A percentile compares a stretch with the other conserved stretches of the same genome.
These are phyloP conservation scores for Promerops cafer DNA, from an alignment of 2,113 vertebrate genomes.

Conservation along the genomic window DNA sequence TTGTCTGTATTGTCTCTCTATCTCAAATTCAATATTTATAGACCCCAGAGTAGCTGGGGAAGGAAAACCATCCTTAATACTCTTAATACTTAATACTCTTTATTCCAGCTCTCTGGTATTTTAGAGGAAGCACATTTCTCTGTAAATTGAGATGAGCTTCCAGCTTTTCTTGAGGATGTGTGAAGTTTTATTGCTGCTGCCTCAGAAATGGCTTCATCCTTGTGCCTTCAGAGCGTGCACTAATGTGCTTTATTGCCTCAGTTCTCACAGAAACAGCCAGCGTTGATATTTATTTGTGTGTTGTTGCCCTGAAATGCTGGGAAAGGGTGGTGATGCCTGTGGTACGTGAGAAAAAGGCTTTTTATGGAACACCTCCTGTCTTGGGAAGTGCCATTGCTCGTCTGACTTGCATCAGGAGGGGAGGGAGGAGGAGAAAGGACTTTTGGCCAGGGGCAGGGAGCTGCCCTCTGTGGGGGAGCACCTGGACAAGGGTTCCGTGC, in stretches of 20 bases:
- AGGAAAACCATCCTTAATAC: neutral
- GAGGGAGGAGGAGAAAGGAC: neutral
- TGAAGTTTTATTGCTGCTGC: neutral
- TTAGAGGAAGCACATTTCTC: neutral
- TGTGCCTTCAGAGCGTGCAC: neutral
- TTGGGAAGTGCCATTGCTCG: neutral
- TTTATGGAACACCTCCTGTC: neutral
- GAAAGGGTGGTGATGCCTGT: neutral
- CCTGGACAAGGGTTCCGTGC: neutral
- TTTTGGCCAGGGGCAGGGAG: neutral
- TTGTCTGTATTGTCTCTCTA: accelerated
- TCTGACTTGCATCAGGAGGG: neutral
- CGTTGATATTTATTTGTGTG: neutral
- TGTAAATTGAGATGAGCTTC: neutral
- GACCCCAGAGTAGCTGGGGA: neutral
- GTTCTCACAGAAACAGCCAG: neutral
- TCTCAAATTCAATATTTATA: neutral
- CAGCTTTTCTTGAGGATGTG: neutral
- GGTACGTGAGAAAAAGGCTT: neutral
- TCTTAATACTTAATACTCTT: neutral
- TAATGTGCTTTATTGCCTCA: neutral
- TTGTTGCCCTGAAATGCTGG: neutral
- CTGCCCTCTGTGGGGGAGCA: neutral
- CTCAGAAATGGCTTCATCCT: neutral
- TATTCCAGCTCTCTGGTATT: neutral